Evolutionary conservation across 2,113 vertebrate genomes (phyloP).

Genomic region (Vidua chalybeata): DNA sequence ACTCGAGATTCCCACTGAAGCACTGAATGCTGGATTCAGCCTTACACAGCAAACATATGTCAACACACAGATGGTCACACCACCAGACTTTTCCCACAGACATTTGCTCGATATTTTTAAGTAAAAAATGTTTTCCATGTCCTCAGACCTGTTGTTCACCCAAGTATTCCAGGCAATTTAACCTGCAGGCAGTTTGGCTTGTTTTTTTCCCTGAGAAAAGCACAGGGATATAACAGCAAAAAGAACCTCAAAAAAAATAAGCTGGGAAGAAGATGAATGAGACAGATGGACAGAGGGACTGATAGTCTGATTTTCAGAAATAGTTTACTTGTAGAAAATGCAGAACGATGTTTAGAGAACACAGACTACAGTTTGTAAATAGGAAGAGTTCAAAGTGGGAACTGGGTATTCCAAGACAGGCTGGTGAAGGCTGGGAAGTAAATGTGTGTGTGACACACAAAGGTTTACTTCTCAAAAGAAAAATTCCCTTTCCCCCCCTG

Average conservation of each 20-base stretch:
- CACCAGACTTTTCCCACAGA: conserved; percentile 42
- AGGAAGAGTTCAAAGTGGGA: neutral
- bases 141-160: conserved; percentile 17
- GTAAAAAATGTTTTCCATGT: neutral
- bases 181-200: neutral
- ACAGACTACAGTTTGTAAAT: neutral
- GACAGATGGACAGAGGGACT: conserved; percentile 48
- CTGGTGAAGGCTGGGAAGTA: neutral
- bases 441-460: neutral
- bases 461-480: neutral
- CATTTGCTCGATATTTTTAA: neutral
- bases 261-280: neutral
- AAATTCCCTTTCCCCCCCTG: neutral
- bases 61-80: conserved; percentile 39
- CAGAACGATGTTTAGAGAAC: neutral
- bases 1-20: neutral
- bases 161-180: conserved; percentile 50
- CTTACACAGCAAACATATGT: conserved; percentile 31
- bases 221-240: neutral
- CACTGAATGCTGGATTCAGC: neutral
- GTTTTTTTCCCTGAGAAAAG: neutral
- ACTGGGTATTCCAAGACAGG: neutral
- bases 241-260: neutral
- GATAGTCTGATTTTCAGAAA: conserved; percentile 7
- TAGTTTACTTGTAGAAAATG: neutral